Conservation (phyloP, 2,888 invertebrate species). For the Eretmocerus hayati region DNA sequence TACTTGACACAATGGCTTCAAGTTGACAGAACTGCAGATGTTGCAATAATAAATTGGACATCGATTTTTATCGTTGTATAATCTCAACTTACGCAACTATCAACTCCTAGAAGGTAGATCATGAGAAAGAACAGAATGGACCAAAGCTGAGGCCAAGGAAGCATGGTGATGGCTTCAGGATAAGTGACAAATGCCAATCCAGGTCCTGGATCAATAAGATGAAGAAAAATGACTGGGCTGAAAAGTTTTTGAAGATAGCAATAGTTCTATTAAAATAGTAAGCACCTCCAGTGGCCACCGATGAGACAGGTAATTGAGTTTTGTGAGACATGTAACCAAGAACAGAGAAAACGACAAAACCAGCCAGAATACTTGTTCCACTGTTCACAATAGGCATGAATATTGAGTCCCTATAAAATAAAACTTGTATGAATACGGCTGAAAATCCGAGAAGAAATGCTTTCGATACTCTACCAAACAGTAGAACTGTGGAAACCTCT, state of each 20-base stretch:
- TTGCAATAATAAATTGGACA: background rate
- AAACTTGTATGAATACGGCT: no score
- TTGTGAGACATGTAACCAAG: conserved; percentile 66
- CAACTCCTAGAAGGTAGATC: conserved; percentile 75
- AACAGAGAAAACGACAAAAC: conserved; percentile 74
- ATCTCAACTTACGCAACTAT: conserved; percentile 59
- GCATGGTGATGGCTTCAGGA: conserved; percentile 68
- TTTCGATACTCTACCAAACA: no score
- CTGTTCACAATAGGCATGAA: conserved; percentile 66
- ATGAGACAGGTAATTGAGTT: conserved; percentile 65
- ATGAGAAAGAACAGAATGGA: conserved; percentile 70
- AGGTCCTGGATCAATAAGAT: conserved; percentile 62
- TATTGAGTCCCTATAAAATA: conserved; percentile 59
- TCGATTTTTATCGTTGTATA: conserved; percentile 32
- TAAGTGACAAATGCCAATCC: conserved; percentile 73
- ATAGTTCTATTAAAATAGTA: no score
- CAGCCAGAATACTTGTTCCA: conserved; percentile 70
- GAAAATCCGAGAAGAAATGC: no score
- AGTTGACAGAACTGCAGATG: background rate
- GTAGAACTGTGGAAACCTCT: no score
- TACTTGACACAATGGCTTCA: background rate
- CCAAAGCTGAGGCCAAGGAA: conserved; percentile 72
- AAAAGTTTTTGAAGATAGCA: no score
- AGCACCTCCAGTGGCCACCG: conserved; percentile 65
- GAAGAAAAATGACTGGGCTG: no score